These are phyloP conservation scores for Pholis gunnellus DNA, from an alignment of 2,113 vertebrate species.

Conservation along the genomic window DNA sequence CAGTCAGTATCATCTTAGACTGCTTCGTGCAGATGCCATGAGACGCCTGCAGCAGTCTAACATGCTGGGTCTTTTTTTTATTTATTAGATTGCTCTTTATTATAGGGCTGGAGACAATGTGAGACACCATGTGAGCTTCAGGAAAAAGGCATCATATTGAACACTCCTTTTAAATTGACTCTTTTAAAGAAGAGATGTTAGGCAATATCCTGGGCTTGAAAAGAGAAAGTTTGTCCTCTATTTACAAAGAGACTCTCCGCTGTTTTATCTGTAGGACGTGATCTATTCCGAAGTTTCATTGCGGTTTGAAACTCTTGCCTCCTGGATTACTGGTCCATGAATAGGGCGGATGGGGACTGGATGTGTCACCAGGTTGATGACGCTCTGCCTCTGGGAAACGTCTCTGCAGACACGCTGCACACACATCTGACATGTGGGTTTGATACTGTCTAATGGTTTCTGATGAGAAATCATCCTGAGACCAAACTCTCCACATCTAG, in stretches of 20 bases:
- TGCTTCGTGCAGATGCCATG: constrained; percentile 30
- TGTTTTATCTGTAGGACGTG: constrained; percentile 44
- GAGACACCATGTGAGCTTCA: constrained; percentile 30
- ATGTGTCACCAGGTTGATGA: constrained; percentile 73
- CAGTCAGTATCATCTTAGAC: constrained; percentile 27
- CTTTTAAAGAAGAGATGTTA: constrained; percentile 30
- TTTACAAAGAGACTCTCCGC: constrained; percentile 31
- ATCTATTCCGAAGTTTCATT: constrained; percentile 28
- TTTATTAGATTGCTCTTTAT: constrained; percentile 55
- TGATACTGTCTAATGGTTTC: constrained; percentile 68
- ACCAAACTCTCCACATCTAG: constrained; percentile 39
- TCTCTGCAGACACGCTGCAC: constrained; percentile 64
- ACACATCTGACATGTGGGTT: constrained; percentile 69
- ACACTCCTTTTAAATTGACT: constrained; percentile 17
- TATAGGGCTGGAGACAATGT: constrained; percentile 23
- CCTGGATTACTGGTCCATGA: constrained; percentile 65
- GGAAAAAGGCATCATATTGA: constrained; percentile 37
- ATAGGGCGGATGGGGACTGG: constrained; percentile 36
- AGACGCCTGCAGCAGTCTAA: constrained; percentile 53
- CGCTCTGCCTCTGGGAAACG: constrained; percentile 64
- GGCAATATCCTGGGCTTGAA: constrained; percentile 7
- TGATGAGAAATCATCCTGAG: constrained; percentile 61
- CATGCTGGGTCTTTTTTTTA: constrained; percentile 16
- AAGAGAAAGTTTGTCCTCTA: constrained; percentile 32
- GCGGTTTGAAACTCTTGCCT: constrained; percentile 48